Base-by-base conservation (phyloP, 2,113 vertebrate species). In the Albula glossodonta region DNA sequence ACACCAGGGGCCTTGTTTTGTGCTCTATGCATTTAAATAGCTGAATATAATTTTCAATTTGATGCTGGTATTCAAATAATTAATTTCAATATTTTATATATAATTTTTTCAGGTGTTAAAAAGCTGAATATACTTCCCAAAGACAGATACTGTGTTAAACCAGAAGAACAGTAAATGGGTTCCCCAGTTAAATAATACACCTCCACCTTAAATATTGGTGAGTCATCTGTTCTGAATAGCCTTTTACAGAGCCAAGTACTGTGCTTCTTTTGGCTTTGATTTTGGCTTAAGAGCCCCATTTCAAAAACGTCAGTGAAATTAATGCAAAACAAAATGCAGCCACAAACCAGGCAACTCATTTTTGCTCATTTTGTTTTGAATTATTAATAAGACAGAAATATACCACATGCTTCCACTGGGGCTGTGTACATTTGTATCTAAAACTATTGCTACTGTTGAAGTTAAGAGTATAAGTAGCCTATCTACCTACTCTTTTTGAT, bases 331-430 rank as follows among this genome's bases (percentile, higher is more conserved):
- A 96, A 96, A 96, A 96, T 96, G 95, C 95, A 82, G 92, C 93
- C 92, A 93, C 95, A 96, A 96, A 95, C 95, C 95, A 93, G 95
- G 95, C 96, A 96, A 96, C 96, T 97, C 96, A 97, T 97, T 97
- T 97, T 96, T 97, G 96, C 97, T 97, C 96, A 95, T 96, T 98
- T 97, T 95, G 95, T 94, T 41, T 96, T 98, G 94, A 98, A 98
- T 98, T 97, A 98, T 97, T 97, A 96, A 97, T 96, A 94, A 92
- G 94, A 95, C 93, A 96, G 96, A 98, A 96, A 97, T 96, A 96
- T 95, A 96, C 97, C 97, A 98, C 97, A 97, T 97, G 97, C 96
- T 97, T 95, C 95, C 96, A 92, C 94, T 96, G 95, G 95, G 96
- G 96, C 96, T 94, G 89, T 93, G 93, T 95, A 96, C 96, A 97